Evolutionary conservation across 2,797 vertebrate species (phyloP), one percentile per base, ranked within the genome.

Genomic region (Characodon lateralis): DNA sequence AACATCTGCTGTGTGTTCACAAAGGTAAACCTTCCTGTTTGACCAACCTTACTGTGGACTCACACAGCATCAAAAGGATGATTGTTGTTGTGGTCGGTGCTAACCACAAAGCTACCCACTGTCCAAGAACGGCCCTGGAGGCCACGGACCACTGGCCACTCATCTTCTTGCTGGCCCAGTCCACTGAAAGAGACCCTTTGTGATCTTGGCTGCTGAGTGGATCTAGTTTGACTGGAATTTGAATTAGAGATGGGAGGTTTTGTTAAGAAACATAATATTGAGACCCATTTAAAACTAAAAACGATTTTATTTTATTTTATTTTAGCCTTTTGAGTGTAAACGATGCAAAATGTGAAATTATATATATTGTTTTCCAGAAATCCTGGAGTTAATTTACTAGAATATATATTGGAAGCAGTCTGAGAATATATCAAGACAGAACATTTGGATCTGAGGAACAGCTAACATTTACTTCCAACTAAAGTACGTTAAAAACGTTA

Each of bases 31-130:
- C 14, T 80, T 68, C 3, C 0, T 69, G 69, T 83, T 55, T 73
- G 74, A 79, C 78, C 72, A 80, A 85, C 75, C 82, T 74, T 74
- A 80, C 72, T 85, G 78, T 81, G 80, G 86, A 89, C 78, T 87
- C 73, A 87, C 81, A 80, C 69, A 72, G 72, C 66, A 46, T 82
- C 88, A 76, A 90, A 83, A 74, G 74, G 73, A 74, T 66, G 72
- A 83, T 89, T 93, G 90, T 92, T 89, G 39, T n/a, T 77, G 76
- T 78, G 28, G 82, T 74, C 73, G 72, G 73, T 75, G 76, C 35
- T 79, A 78, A 78, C 77, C 84, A 94, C 89, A 94, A 91, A 91
- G 85, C 88, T 50, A 13, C 65, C 88, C 88, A 90, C 88, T 92
- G 89, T 93, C 81, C 74, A 50, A 76, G 73, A 78, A 26, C 56